These are phyloP conservation scores for Branchellion lobata DNA, from an alignment of 2,888 invertebrate species.

Conservation along the genomic window DNA sequence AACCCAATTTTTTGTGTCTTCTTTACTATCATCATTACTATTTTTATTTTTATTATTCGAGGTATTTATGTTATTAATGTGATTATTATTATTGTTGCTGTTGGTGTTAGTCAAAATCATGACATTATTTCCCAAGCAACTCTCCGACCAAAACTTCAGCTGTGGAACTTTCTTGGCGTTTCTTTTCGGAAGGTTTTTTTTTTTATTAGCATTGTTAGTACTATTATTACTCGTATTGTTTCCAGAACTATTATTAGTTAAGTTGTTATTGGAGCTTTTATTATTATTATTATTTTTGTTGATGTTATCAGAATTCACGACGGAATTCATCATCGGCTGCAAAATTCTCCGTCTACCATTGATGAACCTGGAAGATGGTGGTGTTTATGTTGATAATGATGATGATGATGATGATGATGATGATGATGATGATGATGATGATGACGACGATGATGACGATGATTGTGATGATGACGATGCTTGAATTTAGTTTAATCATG, in stretches of 20 bases:
- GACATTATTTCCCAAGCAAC: background rate
- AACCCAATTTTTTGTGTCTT: background rate
- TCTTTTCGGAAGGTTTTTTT: no score
- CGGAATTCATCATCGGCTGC: constrained; percentile 33
- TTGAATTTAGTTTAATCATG: no score
- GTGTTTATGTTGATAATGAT: constrained; percentile 18
- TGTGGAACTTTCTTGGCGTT: background rate
- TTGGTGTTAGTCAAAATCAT: background rate
- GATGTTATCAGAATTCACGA: background rate
- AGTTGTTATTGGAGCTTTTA: background rate
- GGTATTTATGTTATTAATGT: background rate
- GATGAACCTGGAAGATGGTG: constrained; percentile 16
- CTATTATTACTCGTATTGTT: background rate
- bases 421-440: constrained; percentile 8
- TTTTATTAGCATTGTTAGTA: background rate
- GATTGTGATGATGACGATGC: no score
- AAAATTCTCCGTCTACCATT: constrained; percentile 38
- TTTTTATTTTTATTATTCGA: background rate
- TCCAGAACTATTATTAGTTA: background rate
- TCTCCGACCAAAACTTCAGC: constrained; percentile 5
- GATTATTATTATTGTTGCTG: background rate
- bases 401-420: constrained; percentile 10
- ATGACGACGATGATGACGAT: constrained; percentile 16
- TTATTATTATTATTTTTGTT: background rate
- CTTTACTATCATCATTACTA: background rate